Evolutionary conservation across 1,140 invertebrate genomes (phyloP), one percentile per base, ranked within the genome.

Genomic region (Diploscapter pachys): DNA sequence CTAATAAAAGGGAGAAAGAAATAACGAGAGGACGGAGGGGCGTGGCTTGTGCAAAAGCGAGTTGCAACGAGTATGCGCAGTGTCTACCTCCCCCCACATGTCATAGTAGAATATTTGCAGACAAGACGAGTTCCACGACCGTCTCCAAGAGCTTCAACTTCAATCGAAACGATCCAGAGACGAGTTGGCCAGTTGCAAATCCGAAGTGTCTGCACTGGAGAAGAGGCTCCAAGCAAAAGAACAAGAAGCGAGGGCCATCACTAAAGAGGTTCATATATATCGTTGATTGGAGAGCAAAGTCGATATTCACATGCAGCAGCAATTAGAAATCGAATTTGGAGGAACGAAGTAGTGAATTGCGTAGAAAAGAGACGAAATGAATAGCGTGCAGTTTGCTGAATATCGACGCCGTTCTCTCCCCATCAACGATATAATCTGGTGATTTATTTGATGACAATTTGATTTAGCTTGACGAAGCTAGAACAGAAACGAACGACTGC

Each of bases 91-190:
- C 31, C 31, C 31, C 31, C 31, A 31, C 31, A 31, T 53, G 72
- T 11, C 3, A 56, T 66, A 49, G 8, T 31, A 31, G 31, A 31
- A 31, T 31, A 31, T 6, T 61, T 83, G 71, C 65, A 83, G 83
- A 76, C 83, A 84, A 67, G 84, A 85, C 57, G 83, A 84, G 63
- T 84, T 84, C 66, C 82, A 81, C 63, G 83, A 84, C 64, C 79
- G 84, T 31, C 57, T 84, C 8, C 77, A 84, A 72, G 83, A 84
- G 56, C 56, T 85, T 53, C 79, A 84, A 71, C 78, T 75, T 68
- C 82, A 84, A 63, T 75, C 83, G 4, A 81, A 81, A 75, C 64
- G 82, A 13, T 78, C 74, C 61, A 74, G 80, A 65, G 83, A 84
- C 54, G 84, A 84, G 61, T 63, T 84, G 63, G 62, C 57, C 53